Evolutionary conservation across 2,888 invertebrate species (phyloP).

Genomic region (Lasioglossum zephyrum): DNA sequence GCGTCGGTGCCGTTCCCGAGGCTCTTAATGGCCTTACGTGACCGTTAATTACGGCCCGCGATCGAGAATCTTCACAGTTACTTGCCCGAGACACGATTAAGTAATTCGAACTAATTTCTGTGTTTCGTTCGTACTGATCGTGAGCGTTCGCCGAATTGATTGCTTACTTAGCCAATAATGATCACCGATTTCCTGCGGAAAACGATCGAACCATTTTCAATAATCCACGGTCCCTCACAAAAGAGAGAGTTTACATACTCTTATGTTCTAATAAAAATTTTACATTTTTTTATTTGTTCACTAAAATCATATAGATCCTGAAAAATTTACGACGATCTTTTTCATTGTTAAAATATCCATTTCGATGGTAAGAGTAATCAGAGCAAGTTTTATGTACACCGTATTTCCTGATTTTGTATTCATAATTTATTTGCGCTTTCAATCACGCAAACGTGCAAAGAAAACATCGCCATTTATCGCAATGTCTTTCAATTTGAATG

Average conservation of each 20-base stretch:
- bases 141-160: not conserved
- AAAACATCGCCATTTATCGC: not conserved
- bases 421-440: not conserved
- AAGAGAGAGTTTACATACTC: not conserved
- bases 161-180: not conserved
- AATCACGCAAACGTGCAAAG: not conserved
- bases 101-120: slow-evolving; percentile 1
- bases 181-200: not conserved
- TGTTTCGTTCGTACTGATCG: not conserved
- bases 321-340: not conserved
- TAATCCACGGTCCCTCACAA: not conserved
- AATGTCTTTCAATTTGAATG: not conserved
- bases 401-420: not conserved
- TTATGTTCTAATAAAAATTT: not conserved
- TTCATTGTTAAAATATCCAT: too few relatives aligned
- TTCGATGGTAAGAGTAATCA: too few relatives aligned
- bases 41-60: slow-evolving; percentile 12
- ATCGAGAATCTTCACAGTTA: not conserved
- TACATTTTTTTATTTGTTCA: not conserved
- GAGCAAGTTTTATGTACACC: too few relatives aligned
- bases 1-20: not conserved
- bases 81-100: not conserved
- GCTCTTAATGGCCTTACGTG: slow-evolving; percentile 35
- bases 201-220: not conserved
- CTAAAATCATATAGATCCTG: not conserved